Evolutionary conservation across 2,113 vertebrate species (phyloP).

Genomic region (Murina feae): DNA sequence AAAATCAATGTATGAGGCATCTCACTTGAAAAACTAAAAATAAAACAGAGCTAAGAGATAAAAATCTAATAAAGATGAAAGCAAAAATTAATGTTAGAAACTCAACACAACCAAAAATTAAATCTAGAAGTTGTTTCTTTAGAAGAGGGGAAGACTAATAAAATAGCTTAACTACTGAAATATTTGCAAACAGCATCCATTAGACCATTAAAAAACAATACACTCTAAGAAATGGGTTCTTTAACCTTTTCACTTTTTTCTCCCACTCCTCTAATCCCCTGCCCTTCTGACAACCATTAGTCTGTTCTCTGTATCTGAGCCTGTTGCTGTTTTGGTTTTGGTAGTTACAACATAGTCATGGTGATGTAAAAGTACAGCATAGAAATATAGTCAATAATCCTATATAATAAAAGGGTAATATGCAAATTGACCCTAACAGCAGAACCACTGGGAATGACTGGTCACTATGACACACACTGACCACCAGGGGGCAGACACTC

Average conservation of each 20-base stretch:
- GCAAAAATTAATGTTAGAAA: neutral
- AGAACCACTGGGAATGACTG: no score
- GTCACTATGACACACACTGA: no score
- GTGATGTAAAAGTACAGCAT: neutral
- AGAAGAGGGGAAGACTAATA: neutral
- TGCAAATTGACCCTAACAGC: no score
- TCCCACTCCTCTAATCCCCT: neutral
- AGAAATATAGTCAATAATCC: neutral
- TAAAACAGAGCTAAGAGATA: neutral
- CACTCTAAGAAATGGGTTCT: neutral
- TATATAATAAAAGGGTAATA: no score
- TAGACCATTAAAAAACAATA: neutral
- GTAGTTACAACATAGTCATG: neutral
- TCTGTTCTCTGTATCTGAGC: neutral
- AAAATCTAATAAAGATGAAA: neutral
- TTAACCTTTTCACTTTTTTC: neutral
- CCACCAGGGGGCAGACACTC: no score
- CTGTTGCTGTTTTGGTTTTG: neutral
- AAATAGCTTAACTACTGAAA: neutral
- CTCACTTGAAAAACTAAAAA: neutral
- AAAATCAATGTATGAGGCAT: neutral
- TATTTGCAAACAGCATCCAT: neutral
- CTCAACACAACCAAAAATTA: neutral
- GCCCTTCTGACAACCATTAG: neutral
- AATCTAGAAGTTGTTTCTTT: neutral